Base-by-base conservation (phyloP, 2,797 vertebrate species). In the Gymnoscopelus braueri region DNA sequence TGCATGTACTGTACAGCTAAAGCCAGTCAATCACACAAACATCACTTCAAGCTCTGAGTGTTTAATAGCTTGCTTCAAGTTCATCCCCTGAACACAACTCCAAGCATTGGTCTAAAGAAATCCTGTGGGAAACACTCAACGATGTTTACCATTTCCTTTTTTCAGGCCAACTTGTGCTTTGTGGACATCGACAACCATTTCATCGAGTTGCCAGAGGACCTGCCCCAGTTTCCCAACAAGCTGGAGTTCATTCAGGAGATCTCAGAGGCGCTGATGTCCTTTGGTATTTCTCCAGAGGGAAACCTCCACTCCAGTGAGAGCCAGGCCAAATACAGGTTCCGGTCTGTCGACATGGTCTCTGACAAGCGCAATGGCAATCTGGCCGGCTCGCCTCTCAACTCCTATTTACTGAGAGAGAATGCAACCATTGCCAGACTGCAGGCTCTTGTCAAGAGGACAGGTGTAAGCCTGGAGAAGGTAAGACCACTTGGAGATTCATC, bases 131-230 rank as follows among this genome's bases (percentile, higher is more conserved):
- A 44, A 44, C 39, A 10, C 8, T 35, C 32, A 35, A 35, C 32
- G 0, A 44, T 44, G 7, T 44, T 44, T 9, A 44, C 39, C 39
- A 44, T 44, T 44, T 10, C 59, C 51, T 74, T 67, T 55, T 88
- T 83, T 54, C 80, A 99, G 98, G 98, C 98, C 72, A 99, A 98
- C 86, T 89, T 99, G 81, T 99, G 98, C 92, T 99, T 99, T 82
- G 97, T 99, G 90, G 98, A 99, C 87, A 96, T 99, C 63, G 98
- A 99, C 92, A 98, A 99, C 94, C 97, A 99, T 83, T 98, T 97
- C 74, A 95, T 99, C 2, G 98, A 99, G 79, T 93, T 99, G 77
- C 98, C 98, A 0, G 98, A 99, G 89, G 98, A 99, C 81, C 84
- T 99, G 80, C 98, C 98, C 47, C 98, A 99, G 86, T 99, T 99